Base-by-base conservation (phyloP, 2,797 vertebrate genomes). In the Astyanax mexicanus region DNA sequence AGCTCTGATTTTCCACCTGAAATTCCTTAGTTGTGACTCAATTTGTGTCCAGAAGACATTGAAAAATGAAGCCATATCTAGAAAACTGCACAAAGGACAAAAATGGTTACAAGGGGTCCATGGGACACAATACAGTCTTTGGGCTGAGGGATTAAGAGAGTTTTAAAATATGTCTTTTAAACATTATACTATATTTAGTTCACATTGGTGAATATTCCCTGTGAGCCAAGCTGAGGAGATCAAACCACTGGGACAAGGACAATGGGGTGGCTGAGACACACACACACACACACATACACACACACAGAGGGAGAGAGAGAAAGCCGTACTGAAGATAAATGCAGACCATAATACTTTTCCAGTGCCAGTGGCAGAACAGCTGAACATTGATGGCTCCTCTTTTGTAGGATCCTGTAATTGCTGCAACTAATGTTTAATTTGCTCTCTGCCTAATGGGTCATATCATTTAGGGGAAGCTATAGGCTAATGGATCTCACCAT, bases 361-460 rank as follows among this genome's bases (percentile, higher is more conserved):
- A n/a, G n/a, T n/a, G 19, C 29, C 67, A 45, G 17, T 62, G 25
- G 44, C 55, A 60, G 73, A 47, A 60, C 49, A 25, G 35, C 38
- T 38, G 61, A 71, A 38, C 80, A 45, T 27, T 60, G 44, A 72
- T 70, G 68, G 35, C 66, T 67, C 9, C 44, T 78, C 64, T 44
- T 74, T 72, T 72, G 57, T 83, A 62, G 44, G 64, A 71, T 68
- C 74, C 38, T 60, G 49, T 84, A 81, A 84, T 84, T 84, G 72
- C 77, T 69, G 44, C 65, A 80, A 64, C 71, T 74, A 66, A 78
- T 84, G 81, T 61, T 80, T 83, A 37, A 81, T 80, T 79, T 82
- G 74, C 77, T 79, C 73, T 74, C 71, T 57, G 19, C 60, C 60
- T 81, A 81, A 85, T 84, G 82, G 72, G 42, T 84, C 57, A 69